Conservation (phyloP, 2,797 vertebrate genomes). For the Poecilia velifera region DNA sequence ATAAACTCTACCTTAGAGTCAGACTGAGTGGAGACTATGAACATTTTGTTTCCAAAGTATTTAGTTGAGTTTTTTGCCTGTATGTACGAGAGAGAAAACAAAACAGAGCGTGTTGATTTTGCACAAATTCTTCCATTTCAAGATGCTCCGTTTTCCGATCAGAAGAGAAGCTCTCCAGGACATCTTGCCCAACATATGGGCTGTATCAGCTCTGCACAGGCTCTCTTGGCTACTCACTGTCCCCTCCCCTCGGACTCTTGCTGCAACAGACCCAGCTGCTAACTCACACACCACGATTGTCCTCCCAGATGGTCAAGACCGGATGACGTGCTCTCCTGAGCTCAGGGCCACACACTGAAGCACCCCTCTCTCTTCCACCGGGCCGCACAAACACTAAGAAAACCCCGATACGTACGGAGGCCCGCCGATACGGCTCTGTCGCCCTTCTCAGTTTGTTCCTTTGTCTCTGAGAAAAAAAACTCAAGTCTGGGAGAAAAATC, state of each 20-base stretch:
- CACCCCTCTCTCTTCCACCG: conserved; percentile 44
- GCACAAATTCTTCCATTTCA: conserved; percentile 18
- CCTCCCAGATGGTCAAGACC: conserved; percentile 67
- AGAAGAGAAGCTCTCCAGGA: conserved; percentile 27
- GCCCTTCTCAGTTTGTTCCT: neutral
- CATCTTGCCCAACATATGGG: conserved; percentile 57
- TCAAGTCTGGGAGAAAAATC: neutral
- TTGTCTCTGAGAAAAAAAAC: neutral
- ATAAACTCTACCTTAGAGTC: neutral
- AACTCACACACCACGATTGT: conserved; percentile 57
- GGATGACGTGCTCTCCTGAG: conserved; percentile 67
- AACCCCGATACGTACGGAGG: neutral
- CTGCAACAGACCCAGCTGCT: conserved; percentile 44
- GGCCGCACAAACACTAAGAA: conserved; percentile 26
- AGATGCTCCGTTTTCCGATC: conserved; percentile 8
- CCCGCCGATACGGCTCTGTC: neutral
- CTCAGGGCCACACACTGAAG: conserved; percentile 44
- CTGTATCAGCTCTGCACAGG: conserved; percentile 27
- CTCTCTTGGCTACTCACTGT: conserved; percentile 43
- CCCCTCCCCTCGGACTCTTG: conserved; percentile 44
- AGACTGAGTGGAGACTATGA: neutral
- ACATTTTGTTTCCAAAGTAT: neutral
- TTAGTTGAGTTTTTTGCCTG: neutral
- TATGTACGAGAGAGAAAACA: too few species aligned
- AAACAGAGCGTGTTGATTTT: too few species aligned